Conservation (phyloP, 1,140 invertebrate genomes). For the Atta cephalotes region DNA sequence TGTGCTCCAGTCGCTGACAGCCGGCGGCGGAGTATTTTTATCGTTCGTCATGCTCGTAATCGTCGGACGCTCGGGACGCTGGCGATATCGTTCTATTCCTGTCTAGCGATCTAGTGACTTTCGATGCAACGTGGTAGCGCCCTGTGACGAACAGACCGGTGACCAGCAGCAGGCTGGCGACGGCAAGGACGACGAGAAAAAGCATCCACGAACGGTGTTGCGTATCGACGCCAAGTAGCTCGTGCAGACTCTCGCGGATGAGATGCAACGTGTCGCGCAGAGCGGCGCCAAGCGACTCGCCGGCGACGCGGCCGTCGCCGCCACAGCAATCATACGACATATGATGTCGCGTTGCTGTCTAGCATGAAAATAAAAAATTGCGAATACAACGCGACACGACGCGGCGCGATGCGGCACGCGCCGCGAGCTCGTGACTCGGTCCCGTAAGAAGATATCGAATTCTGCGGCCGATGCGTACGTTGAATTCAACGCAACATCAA, state of each 20-base stretch:
- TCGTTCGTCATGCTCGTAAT: neutral
- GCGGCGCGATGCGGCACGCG: slow-evolving; percentile 9
- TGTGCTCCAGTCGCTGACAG: neutral
- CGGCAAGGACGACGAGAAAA: neutral
- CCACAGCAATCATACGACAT: slow-evolving; percentile 82
- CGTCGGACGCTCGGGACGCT: neutral
- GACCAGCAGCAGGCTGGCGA: slow-evolving; percentile 14
- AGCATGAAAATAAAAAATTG: slow-evolving; percentile 26
- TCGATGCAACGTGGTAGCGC: slow-evolving; percentile 45
- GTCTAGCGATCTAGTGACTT: slow-evolving; percentile 20
- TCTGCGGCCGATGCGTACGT: neutral
- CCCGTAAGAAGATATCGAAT: neutral
- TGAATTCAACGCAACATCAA: neutral
- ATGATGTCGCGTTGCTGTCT: slow-evolving; percentile 47
- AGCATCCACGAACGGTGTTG: neutral
- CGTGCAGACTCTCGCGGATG: neutral
- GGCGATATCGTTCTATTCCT: slow-evolving; percentile 53
- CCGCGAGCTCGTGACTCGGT: neutral
- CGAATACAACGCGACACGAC: neutral
- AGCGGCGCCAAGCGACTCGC: slow-evolving; percentile 71
- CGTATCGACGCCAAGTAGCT: neutral
- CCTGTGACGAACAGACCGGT: neutral
- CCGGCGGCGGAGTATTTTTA: neutral
- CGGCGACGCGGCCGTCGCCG: slow-evolving; percentile 71
- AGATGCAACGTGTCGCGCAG: slow-evolving; percentile 42